Base-by-base conservation (phyloP, 2,797 vertebrate genomes). In the Knipowitschia caucasica region DNA sequence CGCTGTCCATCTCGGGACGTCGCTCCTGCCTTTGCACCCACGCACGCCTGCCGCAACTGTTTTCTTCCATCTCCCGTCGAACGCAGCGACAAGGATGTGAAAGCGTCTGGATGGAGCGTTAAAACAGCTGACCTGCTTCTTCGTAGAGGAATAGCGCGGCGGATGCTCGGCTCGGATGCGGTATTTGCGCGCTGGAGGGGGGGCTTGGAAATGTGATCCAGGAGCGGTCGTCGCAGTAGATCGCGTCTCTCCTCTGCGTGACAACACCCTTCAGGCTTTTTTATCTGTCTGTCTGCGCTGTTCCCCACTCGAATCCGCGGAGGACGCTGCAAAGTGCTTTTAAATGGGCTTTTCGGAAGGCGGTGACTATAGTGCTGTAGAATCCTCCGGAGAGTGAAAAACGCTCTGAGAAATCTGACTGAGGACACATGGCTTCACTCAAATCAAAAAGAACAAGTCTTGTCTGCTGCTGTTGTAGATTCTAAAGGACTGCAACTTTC, bases 201-300 rank as follows among this genome's bases (percentile, higher is more conserved):
- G 82, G 72, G 79, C 76, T 80, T 52, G 73, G 80, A 77, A 84
- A 87, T 75, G 76, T 75, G 80, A 87, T 84, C 82, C 74, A 63
- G 68, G 60, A 77, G 67, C 64, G 63, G 80, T 67, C 83, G 58
- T 78, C 49, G 62, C 81, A 78, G 77, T 45, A 15, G n/a, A n/a
- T 85, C 77, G 72, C 76, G 72, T 75, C 79, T 43, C 79, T 75
- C 53, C 67, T 47, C 60, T 52, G 67, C 67, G 43, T 36, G 76
- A 79, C 80, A 81, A 81, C 79, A 81, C 81, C 66, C 83, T 56
- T 78, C 60, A 47, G 53, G 79, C 64, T 52, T 26, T 55, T 12
- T 2, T 18, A 39, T 18, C 38, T 24, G 17, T 42, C 36, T 21
- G 33, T 49, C 62, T 6, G 7, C 57, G 38, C 58, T 58, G 64